Evolutionary conservation across 2,888 invertebrate genomes (phyloP).

Genomic region (Mesorhabditis belari): DNA sequence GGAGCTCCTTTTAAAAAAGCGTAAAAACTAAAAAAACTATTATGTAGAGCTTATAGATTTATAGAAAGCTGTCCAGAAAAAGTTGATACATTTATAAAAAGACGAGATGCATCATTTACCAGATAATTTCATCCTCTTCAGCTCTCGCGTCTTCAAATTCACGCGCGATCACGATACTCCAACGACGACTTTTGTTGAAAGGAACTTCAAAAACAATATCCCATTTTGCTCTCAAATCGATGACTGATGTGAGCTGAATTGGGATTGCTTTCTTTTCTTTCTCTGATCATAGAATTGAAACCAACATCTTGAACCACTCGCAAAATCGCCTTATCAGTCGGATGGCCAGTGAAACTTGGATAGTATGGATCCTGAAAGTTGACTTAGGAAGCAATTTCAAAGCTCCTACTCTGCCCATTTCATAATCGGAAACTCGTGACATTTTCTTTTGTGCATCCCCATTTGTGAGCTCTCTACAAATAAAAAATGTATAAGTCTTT

Average conservation of each 20-base stretch:
- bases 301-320: background rate
- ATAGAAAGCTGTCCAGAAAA: too few species aligned
- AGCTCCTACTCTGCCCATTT: background rate
- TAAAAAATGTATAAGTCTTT: too few species aligned
- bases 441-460: too few species aligned
- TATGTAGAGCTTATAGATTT: background rate
- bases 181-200: constrained; percentile 16
- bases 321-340: background rate
- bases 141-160: background rate
- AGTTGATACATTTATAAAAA: too few species aligned
- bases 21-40: background rate
- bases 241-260: background rate
- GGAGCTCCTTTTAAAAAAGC: constrained; percentile 31
- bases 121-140: background rate
- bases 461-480: too few species aligned
- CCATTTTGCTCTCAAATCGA: background rate
- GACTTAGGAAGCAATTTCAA: background rate
- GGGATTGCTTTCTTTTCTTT: too few species aligned
- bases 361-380: too few species aligned
- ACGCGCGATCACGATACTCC: constrained; percentile 21
- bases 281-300: background rate
- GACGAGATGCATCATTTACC: too few species aligned
- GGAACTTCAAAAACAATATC: constrained; percentile 20
- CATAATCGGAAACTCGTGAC: background rate
- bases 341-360: background rate